Conservation (phyloP, 2,113 vertebrate species). For the Sialia sialis region DNA sequence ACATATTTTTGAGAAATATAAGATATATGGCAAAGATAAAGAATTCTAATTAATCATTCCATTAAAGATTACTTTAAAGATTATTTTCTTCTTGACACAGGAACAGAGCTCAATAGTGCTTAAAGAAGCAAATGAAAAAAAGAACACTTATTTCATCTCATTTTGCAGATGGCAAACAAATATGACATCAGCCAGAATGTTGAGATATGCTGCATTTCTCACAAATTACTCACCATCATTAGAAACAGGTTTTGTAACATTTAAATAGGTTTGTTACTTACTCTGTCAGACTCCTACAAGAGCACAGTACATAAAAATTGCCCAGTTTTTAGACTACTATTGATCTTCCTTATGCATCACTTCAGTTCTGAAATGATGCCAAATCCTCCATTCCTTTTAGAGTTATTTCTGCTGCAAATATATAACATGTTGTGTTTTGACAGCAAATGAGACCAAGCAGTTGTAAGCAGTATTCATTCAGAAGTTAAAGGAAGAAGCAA, state of each 20-base stretch:
- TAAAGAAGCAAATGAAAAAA: neutral
- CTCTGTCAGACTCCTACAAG: neutral
- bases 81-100: neutral
- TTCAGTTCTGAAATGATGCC: neutral
- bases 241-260: neutral
- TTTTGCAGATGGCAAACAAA: neutral
- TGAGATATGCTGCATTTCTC: neutral
- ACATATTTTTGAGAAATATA: neutral
- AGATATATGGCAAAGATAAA: neutral
- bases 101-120: neutral
- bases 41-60: neutral
- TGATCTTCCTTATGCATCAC: neutral
- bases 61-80: neutral
- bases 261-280: neutral
- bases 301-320: neutral
- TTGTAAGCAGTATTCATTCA: neutral
- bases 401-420: neutral
- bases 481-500: neutral
- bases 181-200: neutral
- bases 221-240: neutral
- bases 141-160: neutral
- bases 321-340: neutral
- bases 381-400: neutral
- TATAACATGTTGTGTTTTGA: neutral
- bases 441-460: neutral